These are phyloP conservation scores for Galerucella nymphaeae DNA, from an alignment of 2,888 invertebrate species.

Conservation along the genomic window DNA sequence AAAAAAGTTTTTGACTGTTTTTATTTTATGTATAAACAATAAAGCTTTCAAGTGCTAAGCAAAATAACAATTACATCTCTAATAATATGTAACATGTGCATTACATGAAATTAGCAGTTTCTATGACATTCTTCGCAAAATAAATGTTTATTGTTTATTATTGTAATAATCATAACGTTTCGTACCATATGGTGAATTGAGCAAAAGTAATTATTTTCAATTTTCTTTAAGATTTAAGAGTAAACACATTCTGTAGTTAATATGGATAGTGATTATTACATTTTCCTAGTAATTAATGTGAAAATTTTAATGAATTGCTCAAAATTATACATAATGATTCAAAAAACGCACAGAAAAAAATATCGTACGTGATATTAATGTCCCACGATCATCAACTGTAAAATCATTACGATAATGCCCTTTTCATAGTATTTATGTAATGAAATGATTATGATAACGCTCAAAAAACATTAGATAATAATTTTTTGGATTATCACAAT, in stretches of 20 bases:
- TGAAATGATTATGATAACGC: no score
- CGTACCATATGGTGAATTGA: neutral
- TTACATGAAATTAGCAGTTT: neutral
- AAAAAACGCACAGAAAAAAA: no score
- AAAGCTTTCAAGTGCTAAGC: neutral
- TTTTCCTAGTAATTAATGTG: no score
- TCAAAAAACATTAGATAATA: no score
- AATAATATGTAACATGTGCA: neutral
- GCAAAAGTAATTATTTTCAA: slow-evolving; percentile 4
- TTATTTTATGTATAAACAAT: neutral
- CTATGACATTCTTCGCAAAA: neutral
- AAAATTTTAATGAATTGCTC: no score
- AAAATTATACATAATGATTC: no score
- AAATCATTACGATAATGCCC: no score
- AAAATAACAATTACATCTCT: no score
- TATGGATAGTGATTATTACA: neutral
- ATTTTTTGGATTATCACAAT: no score
- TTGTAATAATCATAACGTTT: neutral
- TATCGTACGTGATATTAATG: no score
- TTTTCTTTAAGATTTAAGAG: neutral
- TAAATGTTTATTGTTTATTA: neutral
- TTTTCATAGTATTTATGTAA: no score
- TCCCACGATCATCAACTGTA: no score
- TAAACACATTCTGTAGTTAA: neutral
- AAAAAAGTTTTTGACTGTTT: neutral